Evolutionary conservation across 2,888 invertebrate species (phyloP), one percentile per base, ranked within the genome.

Genomic region (Polyommatus iphigenia): DNA sequence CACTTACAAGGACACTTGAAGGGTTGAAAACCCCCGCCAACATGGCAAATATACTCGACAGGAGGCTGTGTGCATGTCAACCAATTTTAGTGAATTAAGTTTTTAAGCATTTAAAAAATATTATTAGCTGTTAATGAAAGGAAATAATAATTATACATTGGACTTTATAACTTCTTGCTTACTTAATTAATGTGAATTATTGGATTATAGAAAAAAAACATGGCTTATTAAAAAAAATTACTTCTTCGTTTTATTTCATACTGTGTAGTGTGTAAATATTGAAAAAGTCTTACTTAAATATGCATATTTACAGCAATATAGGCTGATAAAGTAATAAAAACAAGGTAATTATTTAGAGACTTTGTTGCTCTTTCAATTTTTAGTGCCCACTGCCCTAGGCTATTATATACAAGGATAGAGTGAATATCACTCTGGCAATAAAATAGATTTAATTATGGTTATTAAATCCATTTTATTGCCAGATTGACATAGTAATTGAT

Each of bases 1-100:
- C 50, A 75, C 75, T 75, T 15, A 50, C 75, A 50, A 75, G 75
- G 24, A 24, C 75, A 75, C 75, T 75, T 50, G 54, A 29, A 54
- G 75, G 75, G 75, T 75, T 75, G 75, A 46, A 50, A 46, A 75
- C 75, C 75, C 75, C 50, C 50, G 29, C 75, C 50, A 29, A 54
- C 75, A 15, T 29, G 18, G 29, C 50, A 75, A 75, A 75, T 75
- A 75, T 29, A 75, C 75, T 75, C 54, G 15, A 50, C 29, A 18
- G 50, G 2, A 75, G 54, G 46, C 50, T 75, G 75, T 54, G 18
- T 54, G 46, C 29, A 32, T 29, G 20, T 18, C 50, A 50, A 24
- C 73, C 7, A 73, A 67, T 67, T 67, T 67, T 67, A 29, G 24
- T 67, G 4, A 29, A 18, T 10, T 29, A 24, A 67, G 6, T 15